Conservation (phyloP, 2,113 vertebrate species). For the Psilopogon haemacephalus region DNA sequence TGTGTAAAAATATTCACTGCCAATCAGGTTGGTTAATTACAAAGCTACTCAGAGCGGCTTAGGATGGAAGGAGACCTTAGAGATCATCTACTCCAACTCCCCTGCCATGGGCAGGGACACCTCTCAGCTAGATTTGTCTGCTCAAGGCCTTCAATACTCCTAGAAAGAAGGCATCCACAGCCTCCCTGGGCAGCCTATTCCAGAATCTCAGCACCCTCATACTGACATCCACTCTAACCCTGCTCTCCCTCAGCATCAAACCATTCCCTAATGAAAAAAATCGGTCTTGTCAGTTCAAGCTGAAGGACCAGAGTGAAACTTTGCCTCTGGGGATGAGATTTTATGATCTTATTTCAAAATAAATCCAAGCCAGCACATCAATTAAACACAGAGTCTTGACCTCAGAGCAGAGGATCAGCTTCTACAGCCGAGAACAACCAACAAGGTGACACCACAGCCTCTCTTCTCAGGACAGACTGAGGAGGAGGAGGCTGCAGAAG, state of each 20-base stretch:
- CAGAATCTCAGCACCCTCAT: too few relatives aligned
- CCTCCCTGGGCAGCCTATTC: too few relatives aligned
- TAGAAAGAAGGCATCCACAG: too few relatives aligned
- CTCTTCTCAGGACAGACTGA: background rate
- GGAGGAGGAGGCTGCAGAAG: background rate
- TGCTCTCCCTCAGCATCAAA: too few relatives aligned
- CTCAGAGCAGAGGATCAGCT: background rate
- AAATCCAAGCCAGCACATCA: background rate
- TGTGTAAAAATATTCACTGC: background rate
- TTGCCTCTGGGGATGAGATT: background rate
- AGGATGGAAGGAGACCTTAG: too few relatives aligned
- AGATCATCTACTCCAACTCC: too few relatives aligned
- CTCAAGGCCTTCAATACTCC: too few relatives aligned
- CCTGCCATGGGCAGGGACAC: too few relatives aligned
- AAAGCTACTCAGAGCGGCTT: too few relatives aligned
- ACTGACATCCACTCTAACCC: too few relatives aligned
- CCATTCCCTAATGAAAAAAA: background rate
- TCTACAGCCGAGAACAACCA: background rate
- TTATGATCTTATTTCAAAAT: background rate
- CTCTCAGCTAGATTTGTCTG: too few relatives aligned
- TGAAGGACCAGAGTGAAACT: background rate
- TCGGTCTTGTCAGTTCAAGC: background rate
- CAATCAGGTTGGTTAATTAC: too few relatives aligned
- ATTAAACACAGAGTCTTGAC: background rate
- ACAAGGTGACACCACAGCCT: fast-evolving